These are phyloP conservation scores for Diprion similis DNA, from an alignment of 1,140 invertebrate genomes.

Conservation along the genomic window DNA sequence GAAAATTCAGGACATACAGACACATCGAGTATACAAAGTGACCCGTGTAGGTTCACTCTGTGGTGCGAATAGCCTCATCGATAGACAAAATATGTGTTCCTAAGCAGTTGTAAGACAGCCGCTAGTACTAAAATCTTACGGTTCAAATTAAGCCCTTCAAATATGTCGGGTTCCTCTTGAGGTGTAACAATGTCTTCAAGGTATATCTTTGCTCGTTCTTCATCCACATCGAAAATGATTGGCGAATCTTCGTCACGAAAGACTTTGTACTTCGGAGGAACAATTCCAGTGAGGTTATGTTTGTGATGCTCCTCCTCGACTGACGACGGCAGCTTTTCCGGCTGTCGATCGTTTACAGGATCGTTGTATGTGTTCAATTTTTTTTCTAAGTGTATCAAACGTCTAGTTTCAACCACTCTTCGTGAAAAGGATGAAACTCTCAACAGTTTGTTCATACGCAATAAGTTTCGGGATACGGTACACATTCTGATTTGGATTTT, in stretches of 20 bases:
- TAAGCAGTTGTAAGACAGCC: no score
- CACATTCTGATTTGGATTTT: background rate
- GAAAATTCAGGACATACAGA: no score
- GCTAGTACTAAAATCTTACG: constrained; percentile 61
- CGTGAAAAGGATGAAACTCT: background rate
- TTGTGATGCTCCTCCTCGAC: constrained; percentile 3
- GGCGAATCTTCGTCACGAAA: constrained; percentile 70
- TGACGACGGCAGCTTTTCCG: constrained; percentile 20
- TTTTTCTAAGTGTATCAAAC: background rate
- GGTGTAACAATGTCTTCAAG: constrained; percentile 51
- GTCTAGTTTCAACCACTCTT: background rate
- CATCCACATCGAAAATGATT: constrained; percentile 72
- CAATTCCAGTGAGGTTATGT: constrained; percentile 36
- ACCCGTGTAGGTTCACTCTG: no score
- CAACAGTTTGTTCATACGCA: background rate
- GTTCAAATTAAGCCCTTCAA: constrained; percentile 57
- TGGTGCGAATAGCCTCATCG: background rate
- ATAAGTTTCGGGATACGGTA: background rate
- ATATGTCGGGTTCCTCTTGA: constrained; percentile 53
- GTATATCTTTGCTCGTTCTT: constrained; percentile 63
- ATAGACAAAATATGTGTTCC: constrained; percentile 34
- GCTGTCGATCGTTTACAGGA: background rate
- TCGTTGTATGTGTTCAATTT: background rate
- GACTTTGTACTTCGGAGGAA: constrained; percentile 63
- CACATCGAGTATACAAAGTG: no score